phyloP scores from a whole-genome alignment of 2,888 invertebrate species.

The Ashinkailepas kermadecensis region DNA sequence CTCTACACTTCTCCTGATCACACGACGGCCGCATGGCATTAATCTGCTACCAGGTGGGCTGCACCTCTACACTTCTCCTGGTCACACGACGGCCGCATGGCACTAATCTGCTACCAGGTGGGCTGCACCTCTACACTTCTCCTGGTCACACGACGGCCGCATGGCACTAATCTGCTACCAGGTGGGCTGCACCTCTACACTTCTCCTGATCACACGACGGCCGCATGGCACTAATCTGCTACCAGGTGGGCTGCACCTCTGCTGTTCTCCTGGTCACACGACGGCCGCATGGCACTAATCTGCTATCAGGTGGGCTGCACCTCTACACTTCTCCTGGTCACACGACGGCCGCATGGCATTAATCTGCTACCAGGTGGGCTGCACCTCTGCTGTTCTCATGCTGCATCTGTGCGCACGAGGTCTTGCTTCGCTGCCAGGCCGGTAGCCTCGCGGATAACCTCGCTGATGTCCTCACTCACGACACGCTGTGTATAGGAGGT shows the following conservation, averaged over 20 bases:
- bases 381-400: too few species aligned
- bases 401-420: too few species aligned
- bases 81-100: conserved; percentile 98
- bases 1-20: conserved; percentile 98
- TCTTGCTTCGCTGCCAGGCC: too few species aligned
- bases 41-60: conserved; percentile 89
- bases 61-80: conserved; percentile 99
- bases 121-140: too few species aligned
- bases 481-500: too few species aligned
- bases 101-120: conserved; percentile 92
- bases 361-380: conserved; percentile 80
- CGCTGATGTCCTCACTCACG: too few species aligned
- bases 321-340: conserved; percentile 98
- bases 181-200: too few species aligned
- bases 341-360: conserved; percentile 97
- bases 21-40: conserved; percentile 97
- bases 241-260: too few species aligned
- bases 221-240: conserved; percentile 95
- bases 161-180: conserved; percentile 98
- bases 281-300: conserved; percentile 95
- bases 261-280: conserved; percentile 99
- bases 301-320: conserved; percentile 89
- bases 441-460: too few species aligned
- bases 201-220: conserved; percentile 99
- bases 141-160: conserved; percentile 96